phyloP scores from a whole-genome alignment of 2,888 invertebrate genomes.

The Dicyrtoma fusca region DNA sequence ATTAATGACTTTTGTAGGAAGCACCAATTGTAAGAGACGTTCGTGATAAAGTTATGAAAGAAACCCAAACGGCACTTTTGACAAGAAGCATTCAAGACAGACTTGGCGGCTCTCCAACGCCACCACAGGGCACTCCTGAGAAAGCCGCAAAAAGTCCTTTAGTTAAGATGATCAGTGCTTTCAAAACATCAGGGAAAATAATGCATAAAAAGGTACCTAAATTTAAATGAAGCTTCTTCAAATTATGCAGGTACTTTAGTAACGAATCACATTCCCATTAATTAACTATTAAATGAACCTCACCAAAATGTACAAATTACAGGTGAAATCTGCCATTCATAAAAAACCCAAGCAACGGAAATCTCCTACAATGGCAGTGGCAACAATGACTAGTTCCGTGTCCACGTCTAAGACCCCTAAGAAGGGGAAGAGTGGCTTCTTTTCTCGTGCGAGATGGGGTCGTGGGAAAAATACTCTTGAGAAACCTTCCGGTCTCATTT shows the following conservation, averaged over 20 bases:
- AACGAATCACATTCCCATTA: no score
- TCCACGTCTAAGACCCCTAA: slow-evolving; percentile 21
- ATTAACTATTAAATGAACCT: no score
- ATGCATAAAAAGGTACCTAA: slow-evolving; percentile 15
- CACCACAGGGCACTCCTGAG: not conserved
- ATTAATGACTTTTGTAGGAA: not conserved
- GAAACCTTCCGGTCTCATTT: not conserved
- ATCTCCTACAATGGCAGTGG: slow-evolving; percentile 16
- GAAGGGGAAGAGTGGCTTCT: no score
- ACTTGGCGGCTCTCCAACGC: slow-evolving; percentile 7
- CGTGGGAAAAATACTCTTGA: not conserved
- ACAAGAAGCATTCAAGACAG: slow-evolving; percentile 5
- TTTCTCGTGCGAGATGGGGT: slow-evolving; percentile 27
- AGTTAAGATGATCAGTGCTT: slow-evolving; percentile 16
- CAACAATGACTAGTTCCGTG: no score
- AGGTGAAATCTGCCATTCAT: slow-evolving; percentile 4
- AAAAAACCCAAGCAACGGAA: slow-evolving; percentile 3
- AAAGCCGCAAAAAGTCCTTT: slow-evolving; percentile 18
- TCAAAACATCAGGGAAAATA: slow-evolving; percentile 21
- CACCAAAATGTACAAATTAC: no score
- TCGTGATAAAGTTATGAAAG: not conserved
- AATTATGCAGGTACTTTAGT: no score
- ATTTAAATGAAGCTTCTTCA: no score
- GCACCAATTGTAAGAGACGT: not conserved
- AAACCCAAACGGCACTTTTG: not conserved